A percentile compares a stretch with the other conserved stretches of the same genome.
Evolutionary conservation across 1,140 invertebrate genomes (phyloP).

Genomic region (Subanguina moxae): DNA sequence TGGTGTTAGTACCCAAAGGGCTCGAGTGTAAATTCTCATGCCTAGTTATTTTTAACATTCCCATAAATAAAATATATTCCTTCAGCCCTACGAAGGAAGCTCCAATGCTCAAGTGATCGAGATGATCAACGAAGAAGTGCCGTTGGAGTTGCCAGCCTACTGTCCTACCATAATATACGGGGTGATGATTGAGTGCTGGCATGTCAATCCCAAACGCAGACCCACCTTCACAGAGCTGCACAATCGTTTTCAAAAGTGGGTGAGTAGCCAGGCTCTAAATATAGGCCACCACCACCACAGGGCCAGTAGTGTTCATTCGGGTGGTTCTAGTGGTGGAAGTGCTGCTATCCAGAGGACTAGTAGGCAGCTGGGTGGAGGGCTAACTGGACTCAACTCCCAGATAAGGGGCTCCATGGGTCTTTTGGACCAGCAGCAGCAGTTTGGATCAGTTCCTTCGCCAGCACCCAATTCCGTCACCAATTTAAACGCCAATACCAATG

Average conservation of each 20-base stretch:
- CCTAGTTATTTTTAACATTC: no score
- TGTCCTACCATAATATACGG: conserved; percentile 29
- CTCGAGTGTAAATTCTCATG: no score
- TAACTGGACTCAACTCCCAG: background rate
- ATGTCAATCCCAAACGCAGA: conserved; percentile 79
- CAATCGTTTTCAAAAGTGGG: conserved; percentile 71
- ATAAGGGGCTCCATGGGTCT: conserved; percentile 19
- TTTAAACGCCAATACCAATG: background rate
- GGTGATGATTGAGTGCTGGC: conserved; percentile 71
- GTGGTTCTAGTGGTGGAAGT: conserved; percentile 14
- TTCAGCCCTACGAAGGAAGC: conserved; percentile 59
- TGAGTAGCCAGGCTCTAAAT: conserved; percentile 11
- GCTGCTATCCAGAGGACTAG: conserved; percentile 13
- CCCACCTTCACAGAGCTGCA: conserved; percentile 75
- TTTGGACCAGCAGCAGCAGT: background rate
- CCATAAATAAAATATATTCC: no score
- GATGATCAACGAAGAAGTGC: conserved; percentile 22
- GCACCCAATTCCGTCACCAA: conserved; percentile 29
- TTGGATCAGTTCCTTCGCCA: conserved; percentile 36
- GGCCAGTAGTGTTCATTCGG: conserved; percentile 29
- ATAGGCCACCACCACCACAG: conserved; percentile 24
- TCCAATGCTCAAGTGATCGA: conserved; percentile 33
- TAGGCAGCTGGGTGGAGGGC: conserved; percentile 4
- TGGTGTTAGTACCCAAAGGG: no score
- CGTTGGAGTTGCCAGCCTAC: conserved; percentile 26